These are phyloP conservation scores for Molorchus minor DNA, from an alignment of 2,888 invertebrate species.

Conservation along the genomic window DNA sequence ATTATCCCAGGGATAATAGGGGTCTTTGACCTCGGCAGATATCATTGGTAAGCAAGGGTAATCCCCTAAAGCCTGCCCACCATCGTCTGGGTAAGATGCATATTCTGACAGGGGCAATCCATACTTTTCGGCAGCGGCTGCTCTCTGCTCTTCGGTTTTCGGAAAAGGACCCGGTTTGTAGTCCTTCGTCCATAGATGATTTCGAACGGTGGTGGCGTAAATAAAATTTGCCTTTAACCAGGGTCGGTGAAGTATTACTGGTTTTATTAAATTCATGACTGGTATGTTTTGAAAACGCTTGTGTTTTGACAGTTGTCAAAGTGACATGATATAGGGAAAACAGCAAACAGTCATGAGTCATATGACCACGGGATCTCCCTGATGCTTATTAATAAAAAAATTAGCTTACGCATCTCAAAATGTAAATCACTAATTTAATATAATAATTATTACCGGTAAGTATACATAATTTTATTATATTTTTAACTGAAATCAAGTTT, in stretches of 20 bases:
- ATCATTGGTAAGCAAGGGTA: conserved; percentile 84
- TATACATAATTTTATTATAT: too few species aligned
- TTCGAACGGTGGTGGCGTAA: conserved; percentile 53
- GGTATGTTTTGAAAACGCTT: too few species aligned
- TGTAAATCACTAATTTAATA: too few species aligned
- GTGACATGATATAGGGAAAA: too few species aligned
- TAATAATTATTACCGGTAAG: too few species aligned
- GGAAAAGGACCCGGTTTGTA: conserved; percentile 86
- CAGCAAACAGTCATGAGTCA: too few species aligned
- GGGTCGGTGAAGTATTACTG: conserved; percentile 32
- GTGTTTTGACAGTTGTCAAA: too few species aligned
- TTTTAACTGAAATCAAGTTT: too few species aligned
- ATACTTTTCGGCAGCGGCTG: conserved; percentile 88
- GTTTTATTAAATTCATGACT: conserved; percentile 45
- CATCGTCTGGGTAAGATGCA: conserved; percentile 85
- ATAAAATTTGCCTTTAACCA: conserved; percentile 43
- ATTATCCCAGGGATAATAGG: conserved; percentile 84
- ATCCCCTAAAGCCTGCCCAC: conserved; percentile 80
- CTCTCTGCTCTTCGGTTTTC: conserved; percentile 76
- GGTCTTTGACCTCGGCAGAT: conserved; percentile 79
- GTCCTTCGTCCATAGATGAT: conserved; percentile 76
- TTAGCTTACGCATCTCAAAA: too few species aligned
- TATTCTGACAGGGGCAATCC: conserved; percentile 80
- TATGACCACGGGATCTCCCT: too few species aligned
- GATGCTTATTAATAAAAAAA: too few species aligned